These are phyloP conservation scores for Neolamprologus hecqui DNA, from an alignment of 2,113 vertebrate species.

Conservation along the genomic window DNA sequence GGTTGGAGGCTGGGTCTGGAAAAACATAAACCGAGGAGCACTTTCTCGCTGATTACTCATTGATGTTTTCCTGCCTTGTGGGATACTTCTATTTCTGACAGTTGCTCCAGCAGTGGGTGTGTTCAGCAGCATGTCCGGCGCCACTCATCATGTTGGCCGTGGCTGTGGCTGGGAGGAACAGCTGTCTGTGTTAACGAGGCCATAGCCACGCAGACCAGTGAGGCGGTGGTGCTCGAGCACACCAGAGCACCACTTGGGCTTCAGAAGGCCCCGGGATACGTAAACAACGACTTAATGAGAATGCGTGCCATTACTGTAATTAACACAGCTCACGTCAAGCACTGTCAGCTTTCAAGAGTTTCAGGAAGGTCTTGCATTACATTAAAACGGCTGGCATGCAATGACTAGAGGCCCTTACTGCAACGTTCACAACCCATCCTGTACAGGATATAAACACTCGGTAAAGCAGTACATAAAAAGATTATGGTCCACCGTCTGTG, in stretches of 20 bases:
- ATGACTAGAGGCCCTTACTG: conserved; percentile 29
- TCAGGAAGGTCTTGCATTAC: conserved; percentile 57
- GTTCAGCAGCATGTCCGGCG: conserved; percentile 48
- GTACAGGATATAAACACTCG: background rate
- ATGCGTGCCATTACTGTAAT: conserved; percentile 74
- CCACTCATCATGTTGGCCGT: conserved; percentile 42
- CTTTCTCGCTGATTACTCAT: conserved; percentile 59
- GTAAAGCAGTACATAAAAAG: background rate
- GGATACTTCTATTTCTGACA: conserved; percentile 56
- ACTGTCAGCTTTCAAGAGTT: conserved; percentile 66
- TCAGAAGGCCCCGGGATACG: conserved; percentile 57
- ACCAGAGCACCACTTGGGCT: conserved; percentile 46
- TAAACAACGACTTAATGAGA: conserved; percentile 75
- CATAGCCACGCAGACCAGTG: conserved; percentile 31
- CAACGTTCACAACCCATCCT: background rate
- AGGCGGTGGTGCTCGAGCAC: conserved; percentile 39
- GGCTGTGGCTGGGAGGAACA: conserved; percentile 70
- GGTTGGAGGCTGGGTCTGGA: conserved; percentile 5
- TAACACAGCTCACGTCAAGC: conserved; percentile 73
- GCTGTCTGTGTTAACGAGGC: conserved; percentile 72
- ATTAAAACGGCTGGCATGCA: conserved; percentile 24
- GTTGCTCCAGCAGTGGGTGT: conserved; percentile 35
- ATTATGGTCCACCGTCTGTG: background rate
- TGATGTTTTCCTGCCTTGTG: conserved; percentile 57
- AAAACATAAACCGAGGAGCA: conserved; percentile 33